Conservation (phyloP, 2,888 invertebrate genomes). For the Cyrtodaria siliqua region DNA sequence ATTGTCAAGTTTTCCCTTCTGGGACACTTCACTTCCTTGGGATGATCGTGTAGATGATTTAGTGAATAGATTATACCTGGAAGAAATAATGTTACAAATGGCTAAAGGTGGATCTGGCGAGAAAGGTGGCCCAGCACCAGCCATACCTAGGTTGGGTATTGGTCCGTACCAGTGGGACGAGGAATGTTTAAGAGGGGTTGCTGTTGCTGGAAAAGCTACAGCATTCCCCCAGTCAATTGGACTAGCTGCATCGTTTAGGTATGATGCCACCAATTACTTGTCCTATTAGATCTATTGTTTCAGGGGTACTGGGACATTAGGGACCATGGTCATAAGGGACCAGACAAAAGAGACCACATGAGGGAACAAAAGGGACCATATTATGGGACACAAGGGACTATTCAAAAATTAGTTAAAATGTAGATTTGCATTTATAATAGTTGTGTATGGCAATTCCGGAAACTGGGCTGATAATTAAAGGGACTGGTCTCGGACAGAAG, state of each 20-base stretch:
- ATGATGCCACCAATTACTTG: constrained; percentile 24
- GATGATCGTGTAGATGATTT: constrained; percentile 79
- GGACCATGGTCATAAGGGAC: no score
- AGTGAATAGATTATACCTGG: constrained; percentile 76
- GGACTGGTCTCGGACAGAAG: no score
- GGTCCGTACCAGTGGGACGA: constrained; percentile 82
- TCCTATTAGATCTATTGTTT: no score
- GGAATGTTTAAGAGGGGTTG: constrained; percentile 83
- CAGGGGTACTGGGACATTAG: no score
- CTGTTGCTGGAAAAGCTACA: constrained; percentile 80
- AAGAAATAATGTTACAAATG: constrained; percentile 78
- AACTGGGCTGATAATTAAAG: no score
- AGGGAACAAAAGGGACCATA: no score
- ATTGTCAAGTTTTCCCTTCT: constrained; percentile 81
- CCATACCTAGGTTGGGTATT: constrained; percentile 79
- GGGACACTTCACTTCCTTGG: constrained; percentile 80
- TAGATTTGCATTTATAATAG: no score
- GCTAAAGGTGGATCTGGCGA: constrained; percentile 72
- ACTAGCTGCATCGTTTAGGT: constrained; percentile 84
- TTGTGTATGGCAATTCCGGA: no score
- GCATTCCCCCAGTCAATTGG: constrained; percentile 83
- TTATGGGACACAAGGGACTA: no score
- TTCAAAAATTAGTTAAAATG: no score
- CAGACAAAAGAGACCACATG: no score
- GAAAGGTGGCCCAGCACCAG: constrained; percentile 77